Evolutionary conservation across 2,888 invertebrate species (phyloP), one percentile per base, ranked within the genome.

Genomic region (Trichogramma evanescens): DNA sequence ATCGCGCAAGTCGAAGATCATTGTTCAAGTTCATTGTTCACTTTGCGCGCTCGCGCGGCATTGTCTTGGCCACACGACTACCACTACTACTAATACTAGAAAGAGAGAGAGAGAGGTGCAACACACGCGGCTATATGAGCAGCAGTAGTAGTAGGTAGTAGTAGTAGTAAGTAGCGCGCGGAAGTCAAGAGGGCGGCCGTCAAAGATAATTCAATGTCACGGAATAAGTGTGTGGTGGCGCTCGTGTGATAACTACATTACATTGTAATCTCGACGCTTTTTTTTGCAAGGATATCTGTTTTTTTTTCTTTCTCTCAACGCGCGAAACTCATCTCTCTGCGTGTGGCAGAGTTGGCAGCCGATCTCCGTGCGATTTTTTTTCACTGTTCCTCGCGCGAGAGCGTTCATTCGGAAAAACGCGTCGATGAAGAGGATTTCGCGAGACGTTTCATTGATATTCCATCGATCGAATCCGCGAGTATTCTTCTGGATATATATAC

Each of bases 21-120:
- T 64, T 64, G 62, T 60, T 62, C 64, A 64, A 62, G 62, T 64
- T 64, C 64, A 64, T 64, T 64, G 64, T 62, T 62, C 64, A 64
- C 50, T 62, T 26, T 26, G 26, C 26, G 13, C 26, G 26, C 26
- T 1, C 26, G 1, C 26, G 26, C 26, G 26, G 26, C 58, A 60
- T 64, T 62, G 62, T 62, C 57, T 64, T 55, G 59, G 59, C 54
- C 57, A 51, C 40, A 54, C 40, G 50, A 13, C 13, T 26, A 26
- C 26, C 2, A 26, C 26, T 26, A 26, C 26, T 26, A 26, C 26
- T 26, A 26, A 26, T 26, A 26, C 26, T 26, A 42, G 57, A 50
- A 26, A 54, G 49, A 46, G n/a, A 50, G 10, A 38, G 8, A 44
- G 53, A 53, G 9, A 46, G 46, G n/a, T 41, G 55, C 10, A 49